phyloP scores from a whole-genome alignment of 2,888 invertebrate species.

The Clanis bilineata region DNA sequence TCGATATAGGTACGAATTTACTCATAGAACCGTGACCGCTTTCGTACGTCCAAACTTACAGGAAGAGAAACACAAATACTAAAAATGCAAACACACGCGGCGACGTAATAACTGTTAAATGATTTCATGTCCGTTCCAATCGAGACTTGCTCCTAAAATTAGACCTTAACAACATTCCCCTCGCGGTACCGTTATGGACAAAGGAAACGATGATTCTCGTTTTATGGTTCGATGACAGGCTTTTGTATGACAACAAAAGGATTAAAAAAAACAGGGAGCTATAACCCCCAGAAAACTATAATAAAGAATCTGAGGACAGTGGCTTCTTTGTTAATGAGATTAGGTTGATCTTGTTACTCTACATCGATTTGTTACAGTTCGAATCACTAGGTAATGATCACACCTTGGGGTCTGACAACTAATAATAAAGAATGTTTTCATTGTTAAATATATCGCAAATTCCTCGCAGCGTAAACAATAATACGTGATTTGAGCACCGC shows the following conservation, averaged over 20 bases:
- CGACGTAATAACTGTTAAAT: neutral
- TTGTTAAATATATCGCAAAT: too few species aligned
- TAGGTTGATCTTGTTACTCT: too few species aligned
- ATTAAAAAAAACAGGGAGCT: neutral
- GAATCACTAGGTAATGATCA: too few species aligned
- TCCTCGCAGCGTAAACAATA: too few species aligned
- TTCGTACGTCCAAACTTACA: neutral
- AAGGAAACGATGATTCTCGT: neutral
- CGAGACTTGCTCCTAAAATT: neutral
- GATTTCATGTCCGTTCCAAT: too few species aligned
- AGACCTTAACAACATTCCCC: neutral
- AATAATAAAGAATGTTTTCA: too few species aligned
- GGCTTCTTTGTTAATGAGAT: too few species aligned
- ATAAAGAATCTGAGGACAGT: too few species aligned
- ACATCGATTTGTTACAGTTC: too few species aligned
- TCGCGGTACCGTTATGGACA: constrained; percentile 2
- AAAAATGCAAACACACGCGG: neutral
- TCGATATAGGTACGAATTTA: neutral
- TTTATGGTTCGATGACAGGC: neutral
- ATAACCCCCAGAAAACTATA: neutral
- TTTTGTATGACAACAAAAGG: neutral
- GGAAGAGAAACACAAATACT: neutral
- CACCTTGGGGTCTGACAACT: too few species aligned
- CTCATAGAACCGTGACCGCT: neutral
- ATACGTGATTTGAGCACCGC: too few species aligned